A percentile compares a stretch with the other conserved stretches of the same genome.
These are phyloP conservation scores for Anarrhichthys ocellatus DNA, from an alignment of 2,113 vertebrate species.

Conservation along the genomic window DNA sequence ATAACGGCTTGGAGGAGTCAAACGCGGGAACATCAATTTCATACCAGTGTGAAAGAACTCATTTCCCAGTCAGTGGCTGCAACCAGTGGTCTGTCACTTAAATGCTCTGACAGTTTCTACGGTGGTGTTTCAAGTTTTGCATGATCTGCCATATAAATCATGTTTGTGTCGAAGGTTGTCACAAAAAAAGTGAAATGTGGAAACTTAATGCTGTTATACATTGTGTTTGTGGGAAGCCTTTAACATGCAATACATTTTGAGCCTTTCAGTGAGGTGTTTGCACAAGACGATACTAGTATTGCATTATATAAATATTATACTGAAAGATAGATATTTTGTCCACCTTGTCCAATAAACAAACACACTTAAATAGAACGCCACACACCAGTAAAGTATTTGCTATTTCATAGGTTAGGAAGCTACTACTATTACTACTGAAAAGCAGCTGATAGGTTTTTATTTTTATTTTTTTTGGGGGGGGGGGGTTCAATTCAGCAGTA, in stretches of 20 bases:
- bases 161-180: neutral
- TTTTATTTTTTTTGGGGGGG: no score
- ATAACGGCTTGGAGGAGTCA: constrained; percentile 26
- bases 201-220: neutral
- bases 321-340: neutral
- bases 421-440: neutral
- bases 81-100: constrained; percentile 26
- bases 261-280: neutral
- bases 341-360: neutral
- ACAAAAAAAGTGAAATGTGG: neutral
- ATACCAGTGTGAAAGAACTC: constrained; percentile 26
- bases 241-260: neutral
- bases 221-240: neutral
- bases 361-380: neutral
- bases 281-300: neutral
- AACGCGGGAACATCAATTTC: constrained; percentile 30
- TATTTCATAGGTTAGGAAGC: neutral
- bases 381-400: neutral
- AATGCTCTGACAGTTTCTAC: neutral
- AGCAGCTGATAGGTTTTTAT: neutral
- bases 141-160: neutral
- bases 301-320: neutral
- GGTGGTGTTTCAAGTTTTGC: neutral
- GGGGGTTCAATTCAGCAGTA: no score
- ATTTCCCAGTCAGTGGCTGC: constrained; percentile 33